These are phyloP conservation scores for Alosa alosa DNA, from an alignment of 2,113 vertebrate genomes.

Conservation along the genomic window DNA sequence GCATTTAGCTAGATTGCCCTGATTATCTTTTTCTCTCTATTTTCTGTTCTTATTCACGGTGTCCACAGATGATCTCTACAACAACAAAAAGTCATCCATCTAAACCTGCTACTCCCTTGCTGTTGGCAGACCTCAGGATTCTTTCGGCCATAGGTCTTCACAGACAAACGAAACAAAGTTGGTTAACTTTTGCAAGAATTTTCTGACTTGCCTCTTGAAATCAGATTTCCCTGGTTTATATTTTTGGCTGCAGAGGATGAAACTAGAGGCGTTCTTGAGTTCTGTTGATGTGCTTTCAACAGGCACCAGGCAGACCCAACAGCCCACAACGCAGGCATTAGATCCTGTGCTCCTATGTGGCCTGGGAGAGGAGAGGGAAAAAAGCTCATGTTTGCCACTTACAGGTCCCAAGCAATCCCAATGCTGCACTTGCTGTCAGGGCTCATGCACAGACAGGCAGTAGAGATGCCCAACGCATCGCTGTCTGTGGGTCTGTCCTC, in stretches of 20 bases:
- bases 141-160: slow-evolving; percentile 49
- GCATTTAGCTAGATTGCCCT: slow-evolving; percentile 18
- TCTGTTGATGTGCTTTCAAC: not conserved
- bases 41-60: slow-evolving; percentile 38
- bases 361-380: not conserved
- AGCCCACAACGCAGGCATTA: not conserved
- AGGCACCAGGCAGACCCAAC: not conserved
- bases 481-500: slow-evolving; percentile 56
- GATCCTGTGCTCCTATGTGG: slow-evolving; percentile 13
- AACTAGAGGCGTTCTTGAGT: not conserved
- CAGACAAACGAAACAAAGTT: slow-evolving; percentile 14
- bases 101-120: slow-evolving; percentile 40
- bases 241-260: slow-evolving; percentile 7
- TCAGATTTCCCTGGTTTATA: slow-evolving; percentile 18
- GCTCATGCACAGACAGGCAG: slow-evolving; percentile 55
- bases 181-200: not conserved
- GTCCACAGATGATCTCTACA: slow-evolving; percentile 33
- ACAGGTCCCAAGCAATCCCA: slow-evolving; percentile 70
- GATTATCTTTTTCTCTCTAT: not conserved
- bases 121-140: slow-evolving; percentile 51
- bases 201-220: slow-evolving; percentile 9
- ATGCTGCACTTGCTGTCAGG: slow-evolving; percentile 56
- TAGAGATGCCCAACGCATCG: not conserved
- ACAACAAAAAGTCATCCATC: slow-evolving; percentile 33
- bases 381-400: slow-evolving; percentile 51